Evolutionary conservation across 1,140 invertebrate species (phyloP).

Genomic region (Plutomurus gul): DNA sequence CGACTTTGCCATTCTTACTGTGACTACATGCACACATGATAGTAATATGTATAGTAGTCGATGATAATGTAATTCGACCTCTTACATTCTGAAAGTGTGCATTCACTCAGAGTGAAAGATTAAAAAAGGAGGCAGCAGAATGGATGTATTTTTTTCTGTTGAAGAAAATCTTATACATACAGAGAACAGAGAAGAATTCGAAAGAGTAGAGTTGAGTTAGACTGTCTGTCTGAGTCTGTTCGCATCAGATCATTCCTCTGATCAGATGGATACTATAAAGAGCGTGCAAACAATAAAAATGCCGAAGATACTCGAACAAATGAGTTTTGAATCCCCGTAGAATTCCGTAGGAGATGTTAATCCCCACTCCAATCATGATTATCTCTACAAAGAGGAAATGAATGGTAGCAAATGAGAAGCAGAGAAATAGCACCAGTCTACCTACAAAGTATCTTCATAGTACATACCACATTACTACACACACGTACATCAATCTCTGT

Average conservation of each 20-base stretch:
- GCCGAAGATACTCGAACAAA: constrained; percentile 15
- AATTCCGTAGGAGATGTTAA: constrained; percentile 16
- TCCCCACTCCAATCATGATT: constrained; percentile 34
- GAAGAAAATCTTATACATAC: not conserved
- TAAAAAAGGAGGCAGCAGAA: too few relatives aligned
- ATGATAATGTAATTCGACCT: too few relatives aligned
- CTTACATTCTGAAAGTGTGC: not conserved
- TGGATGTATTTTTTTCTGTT: not conserved
- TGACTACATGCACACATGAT: too few relatives aligned
- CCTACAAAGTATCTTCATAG: not conserved
- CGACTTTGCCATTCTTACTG: too few relatives aligned
- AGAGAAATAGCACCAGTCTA: not conserved
- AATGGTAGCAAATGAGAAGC: not conserved
- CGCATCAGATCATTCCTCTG: constrained; percentile 18
- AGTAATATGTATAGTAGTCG: too few relatives aligned
- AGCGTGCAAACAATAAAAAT: constrained; percentile 15
- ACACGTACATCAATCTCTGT: not conserved
- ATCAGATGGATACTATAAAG: constrained; percentile 21
- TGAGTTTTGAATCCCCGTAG: not conserved
- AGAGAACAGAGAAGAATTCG: not conserved
- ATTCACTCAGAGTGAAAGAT: too few relatives aligned
- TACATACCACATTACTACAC: too few relatives aligned
- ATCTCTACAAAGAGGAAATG: constrained; percentile 32
- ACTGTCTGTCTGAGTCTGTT: not conserved
- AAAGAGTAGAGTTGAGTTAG: not conserved